Base-by-base conservation (phyloP, 2,888 invertebrate genomes). In the Euzophera pinguis region DNA sequence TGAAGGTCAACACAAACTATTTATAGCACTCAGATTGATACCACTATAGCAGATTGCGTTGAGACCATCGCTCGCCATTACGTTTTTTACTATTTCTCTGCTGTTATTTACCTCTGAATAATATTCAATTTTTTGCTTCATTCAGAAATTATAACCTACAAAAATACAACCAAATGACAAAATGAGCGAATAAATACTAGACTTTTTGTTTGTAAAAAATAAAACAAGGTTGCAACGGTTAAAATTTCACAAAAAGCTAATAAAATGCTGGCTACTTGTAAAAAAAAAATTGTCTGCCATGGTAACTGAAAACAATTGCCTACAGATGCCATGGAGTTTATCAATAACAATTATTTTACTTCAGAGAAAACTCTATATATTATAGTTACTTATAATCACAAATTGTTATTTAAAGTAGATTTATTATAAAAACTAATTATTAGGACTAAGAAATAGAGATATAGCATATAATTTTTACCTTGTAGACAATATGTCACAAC, bases 91-190 rank as follows among this genome's bases (percentile, higher is more conserved):
- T 22, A 45, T 1, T 12, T 45, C 4, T 32, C 32, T 29, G 43
- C n/a, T 29, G 22, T 50, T 22, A 22, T 43, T 78, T 83, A 87
- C 85, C 85, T 84, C 77, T 16, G 79, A 77, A 67, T 80, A 81
- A 45, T 71, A 67, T 66, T 85, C 73, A 56, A 76, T 64, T 69
- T 63, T 83, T 71, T 81, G 76, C 76, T 87, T 86, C 85, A 87
- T 85, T 60, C 58, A 65, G 54, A 58, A 64, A 52, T 57, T 53
- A 59, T 73, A 78, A 77, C 80, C 78, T 81, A 78, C 54, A 79
- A 75, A 64, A 60, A 62, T 54, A 58, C 53, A 16, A 9, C 7
- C 17, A 29, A 39, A 50, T 50, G 27, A 3, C 32, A 22, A 22
- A 50, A 12, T 41, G n/a, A 29, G 13, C 7, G 27, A 45, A 16